Conservation (phyloP, 2,797 vertebrate species). For the Notamacropus eugenii region DNA sequence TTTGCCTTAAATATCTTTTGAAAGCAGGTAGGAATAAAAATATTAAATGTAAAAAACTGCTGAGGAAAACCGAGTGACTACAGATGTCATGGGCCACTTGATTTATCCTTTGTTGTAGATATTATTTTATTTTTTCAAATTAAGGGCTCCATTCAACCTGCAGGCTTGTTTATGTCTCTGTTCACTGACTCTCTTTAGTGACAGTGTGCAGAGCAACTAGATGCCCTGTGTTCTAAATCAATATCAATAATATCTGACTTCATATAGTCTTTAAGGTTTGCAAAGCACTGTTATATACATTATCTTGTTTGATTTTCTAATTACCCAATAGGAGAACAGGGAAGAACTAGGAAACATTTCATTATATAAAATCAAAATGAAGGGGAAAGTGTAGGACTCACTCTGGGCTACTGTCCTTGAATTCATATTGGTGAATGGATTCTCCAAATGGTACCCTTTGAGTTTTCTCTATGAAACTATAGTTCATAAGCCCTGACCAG, state of each 20-base stretch:
- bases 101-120: not conserved
- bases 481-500: not conserved
- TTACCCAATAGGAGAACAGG: not conserved
- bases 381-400: not conserved
- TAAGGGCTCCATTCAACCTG: no score
- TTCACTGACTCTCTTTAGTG: not conserved
- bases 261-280: not conserved
- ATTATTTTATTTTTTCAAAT: not conserved
- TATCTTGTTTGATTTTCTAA: not conserved
- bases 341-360: conserved; percentile 24
- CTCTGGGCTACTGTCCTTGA: not conserved
- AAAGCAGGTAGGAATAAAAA: not conserved
- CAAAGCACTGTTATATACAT: not conserved
- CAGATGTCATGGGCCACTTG: not conserved
- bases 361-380: not conserved
- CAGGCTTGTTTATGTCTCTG: not conserved
- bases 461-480: not conserved
- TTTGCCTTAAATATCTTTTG: not conserved
- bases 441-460: not conserved
- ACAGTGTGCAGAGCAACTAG: not conserved
- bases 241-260: not conserved
- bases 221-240: not conserved
- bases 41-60: not conserved
- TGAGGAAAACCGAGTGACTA: not conserved
- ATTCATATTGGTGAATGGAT: not conserved